Evolutionary conservation across 2,888 invertebrate genomes (phyloP).

Genomic region (Lepidonotus clava): DNA sequence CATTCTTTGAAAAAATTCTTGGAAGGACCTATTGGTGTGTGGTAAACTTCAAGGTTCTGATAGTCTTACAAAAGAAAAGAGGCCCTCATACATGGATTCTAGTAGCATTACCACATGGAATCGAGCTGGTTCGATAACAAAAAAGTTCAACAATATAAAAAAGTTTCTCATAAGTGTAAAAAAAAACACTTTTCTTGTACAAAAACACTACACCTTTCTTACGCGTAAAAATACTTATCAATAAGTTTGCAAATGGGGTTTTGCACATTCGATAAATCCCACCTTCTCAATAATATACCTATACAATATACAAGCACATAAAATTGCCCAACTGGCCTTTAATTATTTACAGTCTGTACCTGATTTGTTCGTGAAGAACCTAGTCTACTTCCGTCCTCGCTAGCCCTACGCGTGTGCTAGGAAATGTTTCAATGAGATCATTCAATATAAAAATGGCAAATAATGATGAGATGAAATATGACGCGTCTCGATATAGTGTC

Average conservation of each 20-base stretch:
- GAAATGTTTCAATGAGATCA: slow-evolving; percentile 54
- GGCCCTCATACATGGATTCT: slow-evolving; percentile 9
- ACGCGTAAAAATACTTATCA: slow-evolving; percentile 53
- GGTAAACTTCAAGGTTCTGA: not conserved
- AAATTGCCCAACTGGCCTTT: slow-evolving; percentile 47
- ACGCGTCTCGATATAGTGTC: slow-evolving; percentile 21
- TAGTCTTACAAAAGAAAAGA: not conserved
- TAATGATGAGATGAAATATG: slow-evolving; percentile 37
- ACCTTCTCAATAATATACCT: slow-evolving; percentile 50
- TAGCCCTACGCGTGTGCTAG: slow-evolving; percentile 45
- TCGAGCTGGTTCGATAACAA: slow-evolving; percentile 46
- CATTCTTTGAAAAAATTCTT: not conserved
- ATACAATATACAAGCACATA: slow-evolving; percentile 46
- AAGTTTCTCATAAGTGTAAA: slow-evolving; percentile 5
- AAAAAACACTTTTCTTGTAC: slow-evolving; percentile 42
- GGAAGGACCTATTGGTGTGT: slow-evolving; percentile 18
- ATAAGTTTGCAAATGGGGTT: slow-evolving; percentile 58
- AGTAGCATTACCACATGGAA: slow-evolving; percentile 44
- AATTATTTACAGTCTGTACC: slow-evolving; percentile 56
- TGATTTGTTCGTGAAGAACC: slow-evolving; percentile 52
- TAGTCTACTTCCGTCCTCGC: slow-evolving; percentile 50
- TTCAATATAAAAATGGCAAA: slow-evolving; percentile 51
- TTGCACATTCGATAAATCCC: slow-evolving; percentile 54
- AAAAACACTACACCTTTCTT: slow-evolving; percentile 52
- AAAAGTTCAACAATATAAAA: slow-evolving; percentile 53